Evolutionary conservation across 2,797 vertebrate genomes (phyloP).

Genomic region (Channallabes apus): DNA sequence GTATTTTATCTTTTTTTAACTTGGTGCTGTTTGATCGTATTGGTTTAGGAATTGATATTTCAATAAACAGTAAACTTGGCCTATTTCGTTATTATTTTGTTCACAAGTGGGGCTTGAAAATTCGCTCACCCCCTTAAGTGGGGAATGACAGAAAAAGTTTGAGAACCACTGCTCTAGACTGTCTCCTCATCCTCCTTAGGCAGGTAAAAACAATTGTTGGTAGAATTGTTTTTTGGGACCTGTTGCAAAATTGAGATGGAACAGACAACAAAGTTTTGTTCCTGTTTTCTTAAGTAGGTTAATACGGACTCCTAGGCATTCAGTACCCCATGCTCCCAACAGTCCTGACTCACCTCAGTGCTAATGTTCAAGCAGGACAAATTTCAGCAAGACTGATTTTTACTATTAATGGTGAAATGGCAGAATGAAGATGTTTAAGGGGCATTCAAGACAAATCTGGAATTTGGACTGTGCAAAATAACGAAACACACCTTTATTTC

Average conservation of each 20-base stretch:
- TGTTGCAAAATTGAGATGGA: not conserved
- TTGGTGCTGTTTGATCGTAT: too few relatives aligned
- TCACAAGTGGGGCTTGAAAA: too few relatives aligned
- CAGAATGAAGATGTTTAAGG: not conserved
- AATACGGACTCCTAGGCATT: not conserved
- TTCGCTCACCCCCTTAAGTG: too few relatives aligned
- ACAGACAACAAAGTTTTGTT: not conserved
- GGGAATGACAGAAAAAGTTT: too few relatives aligned
- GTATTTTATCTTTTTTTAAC: too few relatives aligned
- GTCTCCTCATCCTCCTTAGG: constrained; percentile 24
- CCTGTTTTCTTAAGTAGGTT: not conserved
- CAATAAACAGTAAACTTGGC: too few relatives aligned
- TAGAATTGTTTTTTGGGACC: not conserved
- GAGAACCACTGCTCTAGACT: too few relatives aligned
- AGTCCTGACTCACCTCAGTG: not conserved
- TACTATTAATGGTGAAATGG: not conserved
- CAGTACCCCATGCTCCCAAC: not conserved
- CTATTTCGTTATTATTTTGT: too few relatives aligned
- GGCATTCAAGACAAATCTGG: too few relatives aligned
- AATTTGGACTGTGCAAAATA: too few relatives aligned
- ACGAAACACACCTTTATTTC: too few relatives aligned
- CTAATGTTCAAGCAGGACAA: not conserved
- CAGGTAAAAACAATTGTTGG: not conserved
- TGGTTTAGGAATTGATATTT: too few relatives aligned
- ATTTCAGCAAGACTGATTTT: not conserved